A percentile compares a stretch with the other conserved stretches of the same genome.
These are phyloP conservation scores for Sphenopsis melanotis DNA, from an alignment of 2,797 vertebrate species.

Conservation along the genomic window DNA sequence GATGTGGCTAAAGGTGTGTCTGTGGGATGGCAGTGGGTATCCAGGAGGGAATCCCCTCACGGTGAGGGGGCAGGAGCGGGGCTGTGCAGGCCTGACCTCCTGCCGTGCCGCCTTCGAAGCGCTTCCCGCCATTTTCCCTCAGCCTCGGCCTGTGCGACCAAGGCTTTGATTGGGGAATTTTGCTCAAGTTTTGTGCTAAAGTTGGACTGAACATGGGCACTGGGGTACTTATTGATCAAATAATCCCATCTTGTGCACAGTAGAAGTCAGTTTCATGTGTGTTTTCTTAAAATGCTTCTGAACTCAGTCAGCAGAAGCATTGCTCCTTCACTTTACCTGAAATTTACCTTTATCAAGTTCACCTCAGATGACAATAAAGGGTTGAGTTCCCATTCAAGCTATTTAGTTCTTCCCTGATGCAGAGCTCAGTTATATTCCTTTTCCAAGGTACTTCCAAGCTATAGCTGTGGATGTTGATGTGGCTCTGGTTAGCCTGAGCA, in stretches of 20 bases:
- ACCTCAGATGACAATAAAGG: not conserved
- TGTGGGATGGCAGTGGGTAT: not conserved
- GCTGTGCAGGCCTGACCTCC: fast-evolving
- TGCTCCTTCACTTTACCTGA: not conserved
- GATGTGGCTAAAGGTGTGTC: not conserved
- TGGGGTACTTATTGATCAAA: not conserved
- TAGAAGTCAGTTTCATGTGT: not conserved
- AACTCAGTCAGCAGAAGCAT: not conserved
- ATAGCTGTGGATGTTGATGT: not conserved
- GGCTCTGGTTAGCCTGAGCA: not conserved
- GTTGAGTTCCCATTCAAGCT: not conserved
- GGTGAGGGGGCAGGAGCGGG: not conserved
- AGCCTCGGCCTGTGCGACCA: not conserved
- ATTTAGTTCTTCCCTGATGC: not conserved
- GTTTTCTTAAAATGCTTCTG: not conserved
- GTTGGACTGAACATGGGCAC: not conserved
- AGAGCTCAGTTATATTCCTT: not conserved
- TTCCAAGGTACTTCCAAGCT: not conserved
- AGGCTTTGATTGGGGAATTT: not conserved
- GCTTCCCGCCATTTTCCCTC: not conserved
- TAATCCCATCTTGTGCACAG: not conserved
- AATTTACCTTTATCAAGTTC: not conserved
- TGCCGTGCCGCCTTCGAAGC: fast-evolving
- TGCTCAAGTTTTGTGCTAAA: not conserved
- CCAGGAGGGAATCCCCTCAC: not conserved